Conservation (phyloP, 1,140 invertebrate species). For the Drosophila varians region DNA sequence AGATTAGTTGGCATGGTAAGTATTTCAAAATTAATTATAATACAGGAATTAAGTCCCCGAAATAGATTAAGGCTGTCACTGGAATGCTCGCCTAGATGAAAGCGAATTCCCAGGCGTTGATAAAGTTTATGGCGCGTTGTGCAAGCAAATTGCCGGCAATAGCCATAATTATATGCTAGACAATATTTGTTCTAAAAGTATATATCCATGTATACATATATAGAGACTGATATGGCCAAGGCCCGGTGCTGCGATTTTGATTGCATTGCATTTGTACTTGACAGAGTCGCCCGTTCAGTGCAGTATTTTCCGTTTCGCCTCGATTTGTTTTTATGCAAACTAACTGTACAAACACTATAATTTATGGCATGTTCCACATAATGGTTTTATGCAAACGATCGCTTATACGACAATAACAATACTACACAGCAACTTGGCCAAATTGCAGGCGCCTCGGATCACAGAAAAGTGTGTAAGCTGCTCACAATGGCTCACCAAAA, state of each 20-base stretch:
- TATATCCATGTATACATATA: not conserved
- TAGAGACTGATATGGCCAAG: conserved; percentile 36
- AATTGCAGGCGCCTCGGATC: conserved; percentile 61
- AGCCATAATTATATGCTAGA: conserved; percentile 52
- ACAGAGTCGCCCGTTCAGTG: conserved; percentile 28
- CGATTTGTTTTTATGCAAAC: conserved; percentile 62
- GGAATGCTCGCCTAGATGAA: conserved; percentile 32
- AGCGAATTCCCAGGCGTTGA: conserved; percentile 24
- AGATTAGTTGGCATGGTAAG: conserved; percentile 84
- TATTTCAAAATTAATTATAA: conserved; percentile 3
- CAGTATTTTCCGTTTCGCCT: conserved; percentile 1
- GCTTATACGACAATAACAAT: conserved; percentile 70
- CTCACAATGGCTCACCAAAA: conserved; percentile 36
- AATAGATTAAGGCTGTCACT: not conserved
- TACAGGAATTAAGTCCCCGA: conserved; percentile 6
- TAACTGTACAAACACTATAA: conserved; percentile 79
- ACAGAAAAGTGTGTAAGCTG: not conserved
- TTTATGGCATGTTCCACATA: conserved; percentile 80
- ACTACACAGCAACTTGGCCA: conserved; percentile 54
- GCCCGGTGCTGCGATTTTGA: conserved; percentile 45
- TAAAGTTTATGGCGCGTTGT: conserved; percentile 50
- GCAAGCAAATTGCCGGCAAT: conserved; percentile 36
- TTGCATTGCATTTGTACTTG: conserved; percentile 73
- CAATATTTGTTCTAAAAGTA: conserved; percentile 28
- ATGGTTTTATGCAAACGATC: conserved; percentile 79